A percentile compares a stretch with the other conserved stretches of the same genome.
Conservation (phyloP, 1,140 invertebrate genomes). For the Euura saliciscinereae region DNA sequence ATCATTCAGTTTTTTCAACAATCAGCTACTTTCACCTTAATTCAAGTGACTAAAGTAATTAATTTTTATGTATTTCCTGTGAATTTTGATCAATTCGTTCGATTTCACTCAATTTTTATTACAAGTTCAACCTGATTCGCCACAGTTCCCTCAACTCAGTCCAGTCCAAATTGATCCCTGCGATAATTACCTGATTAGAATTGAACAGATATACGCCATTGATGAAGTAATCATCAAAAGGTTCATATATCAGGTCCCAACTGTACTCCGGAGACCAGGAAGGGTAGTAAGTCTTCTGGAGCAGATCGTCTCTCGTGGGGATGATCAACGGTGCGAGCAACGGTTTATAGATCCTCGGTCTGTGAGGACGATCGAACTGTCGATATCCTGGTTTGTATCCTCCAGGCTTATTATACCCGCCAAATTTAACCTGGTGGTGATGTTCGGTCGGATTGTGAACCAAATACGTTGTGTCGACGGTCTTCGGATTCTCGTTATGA, state of each 20-base stretch:
- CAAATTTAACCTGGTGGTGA: constrained; percentile 9
- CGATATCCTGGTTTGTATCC: constrained; percentile 32
- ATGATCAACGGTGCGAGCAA: constrained; percentile 38
- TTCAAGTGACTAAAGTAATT: too few relatives aligned
- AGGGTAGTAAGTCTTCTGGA: constrained; percentile 29
- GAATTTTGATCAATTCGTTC: too few relatives aligned
- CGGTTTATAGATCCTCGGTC: constrained; percentile 38
- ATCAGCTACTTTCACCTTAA: too few relatives aligned
- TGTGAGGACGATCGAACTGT: constrained; percentile 26
- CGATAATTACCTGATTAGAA: constrained; percentile 35
- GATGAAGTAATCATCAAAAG: constrained; percentile 33
- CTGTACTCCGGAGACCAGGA: constrained; percentile 37
- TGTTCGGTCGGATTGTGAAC: constrained; percentile 48
- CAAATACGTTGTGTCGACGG: constrained; percentile 58
- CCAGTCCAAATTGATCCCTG: too few relatives aligned
- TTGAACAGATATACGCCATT: constrained; percentile 39
- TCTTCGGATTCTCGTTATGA: constrained; percentile 43
- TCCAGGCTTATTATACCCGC: too few relatives aligned
- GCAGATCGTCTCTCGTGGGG: constrained; percentile 31
- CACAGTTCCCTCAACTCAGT: too few relatives aligned
- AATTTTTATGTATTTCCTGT: too few relatives aligned
- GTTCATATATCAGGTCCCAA: constrained; percentile 38
- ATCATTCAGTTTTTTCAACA: too few relatives aligned
- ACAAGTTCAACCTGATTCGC: too few relatives aligned
- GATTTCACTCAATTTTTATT: too few relatives aligned